Percentiles rank a stretch among this genome's conserved stretches.
Conservation (phyloP, 2,797 vertebrate genomes). For the Clarias pachynema region DNA sequence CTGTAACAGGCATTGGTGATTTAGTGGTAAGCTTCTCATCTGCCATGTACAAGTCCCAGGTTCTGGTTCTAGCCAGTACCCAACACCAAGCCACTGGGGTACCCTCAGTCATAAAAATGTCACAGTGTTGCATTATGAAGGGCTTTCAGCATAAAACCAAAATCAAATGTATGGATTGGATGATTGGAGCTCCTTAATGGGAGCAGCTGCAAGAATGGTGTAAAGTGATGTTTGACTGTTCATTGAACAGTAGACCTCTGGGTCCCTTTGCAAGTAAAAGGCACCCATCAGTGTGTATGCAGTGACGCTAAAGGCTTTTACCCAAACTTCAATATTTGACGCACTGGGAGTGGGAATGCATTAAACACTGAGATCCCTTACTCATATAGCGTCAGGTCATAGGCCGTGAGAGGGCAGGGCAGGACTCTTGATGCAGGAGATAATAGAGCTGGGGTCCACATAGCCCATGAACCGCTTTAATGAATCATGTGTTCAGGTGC, state of each 20-base stretch:
- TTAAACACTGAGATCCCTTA: background rate
- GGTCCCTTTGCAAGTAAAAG: background rate
- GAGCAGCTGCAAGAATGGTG: too few relatives aligned
- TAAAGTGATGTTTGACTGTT: background rate
- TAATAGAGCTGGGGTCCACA: background rate
- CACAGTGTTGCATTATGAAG: too few relatives aligned
- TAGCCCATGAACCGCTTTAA: background rate
- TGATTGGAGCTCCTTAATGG: too few relatives aligned
- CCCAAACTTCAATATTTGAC: background rate
- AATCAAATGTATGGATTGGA: too few relatives aligned
- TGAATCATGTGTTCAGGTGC: background rate
- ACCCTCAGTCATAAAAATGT: too few relatives aligned
- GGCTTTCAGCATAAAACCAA: too few relatives aligned
- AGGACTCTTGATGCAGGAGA: background rate
- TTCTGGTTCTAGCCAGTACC: too few relatives aligned
- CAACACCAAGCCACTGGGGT: too few relatives aligned
- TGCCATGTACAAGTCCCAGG: too few relatives aligned
- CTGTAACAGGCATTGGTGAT: too few relatives aligned
- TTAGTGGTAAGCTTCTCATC: too few relatives aligned
- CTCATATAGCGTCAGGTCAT: conserved; percentile 12
- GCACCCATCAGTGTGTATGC: background rate
- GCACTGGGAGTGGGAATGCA: background rate
- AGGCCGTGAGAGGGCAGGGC: background rate
- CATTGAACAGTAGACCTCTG: background rate
- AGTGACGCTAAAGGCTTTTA: background rate